Evolutionary conservation across 2,888 invertebrate species (phyloP).

Genomic region (Pegoplata infirma): DNA sequence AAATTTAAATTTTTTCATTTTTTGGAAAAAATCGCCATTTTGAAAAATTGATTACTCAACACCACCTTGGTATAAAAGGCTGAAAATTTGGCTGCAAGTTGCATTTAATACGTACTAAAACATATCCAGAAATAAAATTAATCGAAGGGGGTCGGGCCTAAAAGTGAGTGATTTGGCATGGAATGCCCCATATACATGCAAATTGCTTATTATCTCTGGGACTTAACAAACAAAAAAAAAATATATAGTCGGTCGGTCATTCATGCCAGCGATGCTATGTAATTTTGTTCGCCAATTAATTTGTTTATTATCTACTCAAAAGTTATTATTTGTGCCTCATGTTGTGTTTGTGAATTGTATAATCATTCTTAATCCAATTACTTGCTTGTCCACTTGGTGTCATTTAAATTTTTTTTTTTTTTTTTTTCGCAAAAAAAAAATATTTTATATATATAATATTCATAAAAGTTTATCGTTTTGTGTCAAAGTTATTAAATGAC

Average conservation of each 20-base stretch:
- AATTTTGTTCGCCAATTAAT: constrained; percentile 3
- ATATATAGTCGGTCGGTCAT: neutral
- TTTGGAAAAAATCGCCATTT: too few relatives aligned
- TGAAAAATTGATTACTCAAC: too few relatives aligned
- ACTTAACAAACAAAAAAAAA: neutral
- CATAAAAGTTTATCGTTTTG: neutral
- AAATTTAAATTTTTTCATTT: too few relatives aligned
- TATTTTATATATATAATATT: too few relatives aligned
- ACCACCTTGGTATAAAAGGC: too few relatives aligned
- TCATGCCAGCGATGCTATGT: neutral
- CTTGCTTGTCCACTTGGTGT: constrained; percentile 9
- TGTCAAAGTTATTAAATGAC: neutral
- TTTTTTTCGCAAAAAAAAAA: neutral
- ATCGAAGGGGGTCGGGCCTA: too few relatives aligned
- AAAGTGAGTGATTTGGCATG: too few relatives aligned
- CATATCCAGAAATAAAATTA: too few relatives aligned
- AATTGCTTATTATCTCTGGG: neutral
- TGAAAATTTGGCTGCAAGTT: too few relatives aligned
- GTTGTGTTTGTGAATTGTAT: neutral
- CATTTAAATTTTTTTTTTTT: neutral
- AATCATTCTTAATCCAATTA: constrained; percentile 28
- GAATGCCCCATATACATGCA: too few relatives aligned
- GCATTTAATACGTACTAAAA: too few relatives aligned
- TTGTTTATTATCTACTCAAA: constrained; percentile 6
- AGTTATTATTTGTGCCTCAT: neutral